Conservation (phyloP, 2,888 invertebrate genomes). For the Apocheima hispidaria region DNA sequence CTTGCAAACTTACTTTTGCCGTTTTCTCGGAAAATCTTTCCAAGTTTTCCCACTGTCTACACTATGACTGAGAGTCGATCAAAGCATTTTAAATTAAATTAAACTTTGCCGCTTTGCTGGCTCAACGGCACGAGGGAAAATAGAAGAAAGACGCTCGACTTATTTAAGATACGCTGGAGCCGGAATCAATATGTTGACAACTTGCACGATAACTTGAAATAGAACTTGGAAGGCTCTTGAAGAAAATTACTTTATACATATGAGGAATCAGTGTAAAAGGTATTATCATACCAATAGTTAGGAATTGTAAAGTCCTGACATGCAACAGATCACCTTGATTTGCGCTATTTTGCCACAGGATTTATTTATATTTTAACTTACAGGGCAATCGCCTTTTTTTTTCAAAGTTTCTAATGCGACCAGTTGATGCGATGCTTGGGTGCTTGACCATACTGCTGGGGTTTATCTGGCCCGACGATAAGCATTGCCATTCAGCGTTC, state of each 20-base stretch:
- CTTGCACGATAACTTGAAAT: constrained; percentile 11
- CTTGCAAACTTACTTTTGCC: no score
- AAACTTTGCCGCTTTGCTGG: constrained; percentile 27
- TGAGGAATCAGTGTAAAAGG: neutral
- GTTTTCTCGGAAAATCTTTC: neutral
- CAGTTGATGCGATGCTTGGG: no score
- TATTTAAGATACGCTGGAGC: constrained; percentile 11
- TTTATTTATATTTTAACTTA: no score
- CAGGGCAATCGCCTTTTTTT: no score
- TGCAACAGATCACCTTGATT: no score
- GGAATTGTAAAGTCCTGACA: no score
- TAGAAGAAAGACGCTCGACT: constrained; percentile 16
- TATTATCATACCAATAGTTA: no score
- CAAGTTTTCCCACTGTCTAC: constrained; percentile 1
- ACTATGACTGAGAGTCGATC: constrained; percentile 16
- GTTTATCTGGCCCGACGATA: no score
- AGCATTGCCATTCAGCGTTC: no score
- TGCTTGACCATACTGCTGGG: no score
- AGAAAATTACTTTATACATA: neutral
- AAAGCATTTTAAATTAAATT: constrained; percentile 40
- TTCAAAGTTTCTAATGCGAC: no score
- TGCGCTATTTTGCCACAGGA: no score
- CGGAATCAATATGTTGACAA: constrained; percentile 23
- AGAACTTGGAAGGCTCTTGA: constrained; percentile 7
- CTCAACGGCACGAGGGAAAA: constrained; percentile 15